phyloP scores from a whole-genome alignment of 2,113 vertebrate species.

The Spizaetus ornatus region DNA sequence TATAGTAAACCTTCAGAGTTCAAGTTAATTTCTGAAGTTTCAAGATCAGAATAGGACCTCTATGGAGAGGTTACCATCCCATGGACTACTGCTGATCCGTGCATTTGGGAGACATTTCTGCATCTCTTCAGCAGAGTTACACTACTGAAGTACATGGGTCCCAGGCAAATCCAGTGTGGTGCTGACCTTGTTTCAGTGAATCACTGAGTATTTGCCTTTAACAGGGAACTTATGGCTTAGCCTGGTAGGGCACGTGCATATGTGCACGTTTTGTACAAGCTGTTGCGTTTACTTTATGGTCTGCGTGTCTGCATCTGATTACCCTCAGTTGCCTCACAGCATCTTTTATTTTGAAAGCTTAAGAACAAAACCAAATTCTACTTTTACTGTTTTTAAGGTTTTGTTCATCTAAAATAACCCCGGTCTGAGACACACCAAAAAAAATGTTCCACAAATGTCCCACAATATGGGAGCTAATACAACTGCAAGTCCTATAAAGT shows the following conservation, averaged over 20 bases:
- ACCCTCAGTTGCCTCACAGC: slow-evolving; percentile 28
- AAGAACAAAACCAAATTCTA: slow-evolving; percentile 29
- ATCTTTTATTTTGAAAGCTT: slow-evolving; percentile 42
- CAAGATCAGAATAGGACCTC: not conserved
- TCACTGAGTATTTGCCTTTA: not conserved
- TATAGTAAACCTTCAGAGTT: not conserved
- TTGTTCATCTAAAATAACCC: slow-evolving; percentile 28
- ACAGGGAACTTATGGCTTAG: not conserved
- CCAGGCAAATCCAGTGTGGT: not conserved
- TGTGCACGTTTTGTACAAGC: slow-evolving; percentile 9
- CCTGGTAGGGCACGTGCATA: not conserved
- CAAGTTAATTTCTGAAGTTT: not conserved
- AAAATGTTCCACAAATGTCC: not conserved
- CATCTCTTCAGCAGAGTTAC: not conserved
- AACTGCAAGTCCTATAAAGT: not conserved
- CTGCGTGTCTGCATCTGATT: slow-evolving; percentile 43
- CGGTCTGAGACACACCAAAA: not conserved
- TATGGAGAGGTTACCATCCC: not conserved
- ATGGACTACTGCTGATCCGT: not conserved
- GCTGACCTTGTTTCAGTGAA: not conserved
- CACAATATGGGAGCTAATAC: not conserved
- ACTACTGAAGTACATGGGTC: not conserved
- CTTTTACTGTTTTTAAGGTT: slow-evolving; percentile 32
- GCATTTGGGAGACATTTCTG: not conserved
- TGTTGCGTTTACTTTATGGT: not conserved